phyloP scores from a whole-genome alignment of 2,888 invertebrate genomes.

The Penaeus monodon region DNA sequence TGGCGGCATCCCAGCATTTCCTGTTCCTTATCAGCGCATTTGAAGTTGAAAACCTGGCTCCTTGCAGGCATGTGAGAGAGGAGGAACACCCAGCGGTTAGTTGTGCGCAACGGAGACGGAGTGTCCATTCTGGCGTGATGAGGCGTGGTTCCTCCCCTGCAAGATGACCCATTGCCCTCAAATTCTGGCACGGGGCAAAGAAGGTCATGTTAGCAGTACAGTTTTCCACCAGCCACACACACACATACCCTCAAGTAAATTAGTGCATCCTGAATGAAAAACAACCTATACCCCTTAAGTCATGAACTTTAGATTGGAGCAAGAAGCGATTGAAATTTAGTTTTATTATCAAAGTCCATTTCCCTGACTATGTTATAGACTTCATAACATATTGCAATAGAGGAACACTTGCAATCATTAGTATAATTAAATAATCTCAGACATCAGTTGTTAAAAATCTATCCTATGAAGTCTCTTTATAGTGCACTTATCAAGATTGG shows the following conservation, averaged over 20 bases:
- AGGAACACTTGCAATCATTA: too few relatives aligned
- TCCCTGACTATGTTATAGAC: too few relatives aligned
- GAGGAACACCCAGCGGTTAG: constrained; percentile 88
- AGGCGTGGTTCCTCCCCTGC: constrained; percentile 63
- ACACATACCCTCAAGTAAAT: constrained; percentile 23
- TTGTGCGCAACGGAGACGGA: constrained; percentile 76
- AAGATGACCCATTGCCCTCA: constrained; percentile 63
- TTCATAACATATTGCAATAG: too few relatives aligned
- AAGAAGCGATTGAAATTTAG: too few relatives aligned
- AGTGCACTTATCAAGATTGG: too few relatives aligned
- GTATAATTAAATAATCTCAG: too few relatives aligned
- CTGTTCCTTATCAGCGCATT: constrained; percentile 74
- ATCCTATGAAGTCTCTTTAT: too few relatives aligned
- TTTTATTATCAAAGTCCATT: too few relatives aligned
- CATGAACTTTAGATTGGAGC: too few relatives aligned
- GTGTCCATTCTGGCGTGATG: constrained; percentile 57
- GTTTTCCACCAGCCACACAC: constrained; percentile 54
- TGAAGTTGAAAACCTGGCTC: constrained; percentile 85
- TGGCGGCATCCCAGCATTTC: constrained; percentile 74
- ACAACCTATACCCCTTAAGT: too few relatives aligned
- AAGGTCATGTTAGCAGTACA: constrained; percentile 59
- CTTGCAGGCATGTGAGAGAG: constrained; percentile 91
- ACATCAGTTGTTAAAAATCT: too few relatives aligned
- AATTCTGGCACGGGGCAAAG: constrained; percentile 61
- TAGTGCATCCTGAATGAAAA: constrained; percentile 25